phyloP scores from a whole-genome alignment of 2,888 invertebrate species.

The Pyrochroa serraticornis region DNA sequence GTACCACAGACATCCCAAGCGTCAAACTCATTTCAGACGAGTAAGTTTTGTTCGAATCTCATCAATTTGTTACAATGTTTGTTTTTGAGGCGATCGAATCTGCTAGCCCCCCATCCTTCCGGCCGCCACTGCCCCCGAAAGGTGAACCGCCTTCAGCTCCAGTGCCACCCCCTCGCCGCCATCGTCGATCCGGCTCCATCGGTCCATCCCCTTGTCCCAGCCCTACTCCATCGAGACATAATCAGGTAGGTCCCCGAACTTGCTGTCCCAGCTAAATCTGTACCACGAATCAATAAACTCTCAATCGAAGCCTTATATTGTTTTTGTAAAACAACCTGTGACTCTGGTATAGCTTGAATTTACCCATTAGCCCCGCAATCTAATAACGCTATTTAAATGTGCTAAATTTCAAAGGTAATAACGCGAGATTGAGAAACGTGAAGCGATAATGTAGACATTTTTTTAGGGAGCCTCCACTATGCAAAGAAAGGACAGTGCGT shows the following conservation, averaged over 20 bases:
- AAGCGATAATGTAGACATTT: constrained; percentile 50
- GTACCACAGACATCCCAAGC: constrained; percentile 91
- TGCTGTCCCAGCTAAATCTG: constrained; percentile 52
- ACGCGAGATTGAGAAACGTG: constrained; percentile 37
- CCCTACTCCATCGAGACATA: constrained; percentile 55
- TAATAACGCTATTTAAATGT: constrained; percentile 1
- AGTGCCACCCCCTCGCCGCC: constrained; percentile 70
- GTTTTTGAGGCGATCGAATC: constrained; percentile 41
- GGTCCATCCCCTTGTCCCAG: constrained; percentile 60
- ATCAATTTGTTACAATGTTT: not conserved
- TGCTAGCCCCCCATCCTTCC: constrained; percentile 29
- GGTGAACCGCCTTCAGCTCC: constrained; percentile 62
- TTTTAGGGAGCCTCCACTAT: constrained; percentile 49
- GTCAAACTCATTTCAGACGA: constrained; percentile 80
- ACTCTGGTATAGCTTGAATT: not conserved
- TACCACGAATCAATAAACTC: constrained; percentile 25
- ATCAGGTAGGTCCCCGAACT: constrained; percentile 54
- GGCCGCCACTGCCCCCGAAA: constrained; percentile 74
- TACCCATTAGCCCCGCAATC: constrained; percentile 3
- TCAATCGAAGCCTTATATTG: constrained; percentile 44
- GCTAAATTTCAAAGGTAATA: constrained; percentile 17
- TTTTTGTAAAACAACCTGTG: constrained; percentile 8
- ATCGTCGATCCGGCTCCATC: constrained; percentile 63
- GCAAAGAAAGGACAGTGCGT: constrained; percentile 49
- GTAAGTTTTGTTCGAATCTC: constrained; percentile 54